Evolutionary conservation across 2,113 vertebrate genomes (phyloP).

Genomic region (Caloenas nicobarica): DNA sequence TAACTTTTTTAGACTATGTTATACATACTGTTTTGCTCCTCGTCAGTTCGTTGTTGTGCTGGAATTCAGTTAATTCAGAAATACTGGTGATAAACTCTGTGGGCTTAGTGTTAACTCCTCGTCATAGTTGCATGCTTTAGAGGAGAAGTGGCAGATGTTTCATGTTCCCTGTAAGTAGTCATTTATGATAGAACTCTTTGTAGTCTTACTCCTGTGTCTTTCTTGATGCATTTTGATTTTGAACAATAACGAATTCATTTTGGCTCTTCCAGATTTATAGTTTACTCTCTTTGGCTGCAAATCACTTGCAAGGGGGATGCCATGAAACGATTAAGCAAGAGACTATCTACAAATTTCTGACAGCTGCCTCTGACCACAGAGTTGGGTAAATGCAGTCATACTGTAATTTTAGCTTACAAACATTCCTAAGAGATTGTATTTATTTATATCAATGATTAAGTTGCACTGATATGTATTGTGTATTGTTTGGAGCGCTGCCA

Average conservation of each 20-base stretch:
- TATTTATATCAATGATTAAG: background rate
- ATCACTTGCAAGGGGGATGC: slow-evolving; percentile 57
- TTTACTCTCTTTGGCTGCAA: slow-evolving; percentile 78
- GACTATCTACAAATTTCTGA: slow-evolving; percentile 71
- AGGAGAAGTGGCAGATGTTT: background rate
- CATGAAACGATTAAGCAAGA: slow-evolving; percentile 70
- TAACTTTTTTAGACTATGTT: background rate
- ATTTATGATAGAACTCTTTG: background rate
- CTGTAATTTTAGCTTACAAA: slow-evolving; percentile 28
- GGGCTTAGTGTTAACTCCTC: background rate
- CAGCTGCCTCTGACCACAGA: slow-evolving; percentile 58
- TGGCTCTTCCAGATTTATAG: slow-evolving; percentile 73
- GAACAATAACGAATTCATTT: slow-evolving; percentile 10
- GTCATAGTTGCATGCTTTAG: background rate
- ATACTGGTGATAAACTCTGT: background rate
- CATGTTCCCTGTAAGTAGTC: background rate
- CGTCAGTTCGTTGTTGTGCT: background rate
- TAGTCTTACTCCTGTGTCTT: background rate
- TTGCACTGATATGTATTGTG: background rate
- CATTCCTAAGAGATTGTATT: background rate
- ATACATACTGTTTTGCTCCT: background rate
- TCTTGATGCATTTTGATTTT: background rate
- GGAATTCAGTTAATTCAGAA: background rate
- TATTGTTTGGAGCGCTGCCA: background rate
- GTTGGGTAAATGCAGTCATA: slow-evolving; percentile 75